Percentiles rank a stretch among this genome's conserved stretches.
phyloP scores from a whole-genome alignment of 1,140 invertebrate genomes.

The Apis laboriosa region DNA sequence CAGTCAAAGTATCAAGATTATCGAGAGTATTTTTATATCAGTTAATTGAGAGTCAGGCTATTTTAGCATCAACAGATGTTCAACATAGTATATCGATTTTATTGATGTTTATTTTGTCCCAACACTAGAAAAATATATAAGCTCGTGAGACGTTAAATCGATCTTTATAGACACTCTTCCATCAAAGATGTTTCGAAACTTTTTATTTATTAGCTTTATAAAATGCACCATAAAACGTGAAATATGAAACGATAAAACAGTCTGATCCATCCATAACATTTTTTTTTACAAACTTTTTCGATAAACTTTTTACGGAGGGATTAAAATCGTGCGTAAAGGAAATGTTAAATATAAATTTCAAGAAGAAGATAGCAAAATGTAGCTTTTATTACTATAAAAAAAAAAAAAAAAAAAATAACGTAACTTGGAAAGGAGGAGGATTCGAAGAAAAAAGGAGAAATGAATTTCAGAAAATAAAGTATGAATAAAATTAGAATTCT shows the following conservation, averaged over 20 bases:
- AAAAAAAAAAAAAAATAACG: too few relatives aligned
- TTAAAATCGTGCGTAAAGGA: too few relatives aligned
- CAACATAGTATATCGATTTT: not conserved
- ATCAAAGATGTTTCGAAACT: slow-evolving; percentile 2
- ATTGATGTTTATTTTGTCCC: slow-evolving; percentile 7
- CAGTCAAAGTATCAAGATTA: not conserved
- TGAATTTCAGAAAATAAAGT: not conserved
- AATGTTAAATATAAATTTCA: too few relatives aligned
- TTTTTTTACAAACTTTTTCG: too few relatives aligned
- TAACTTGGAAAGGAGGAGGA: not conserved
- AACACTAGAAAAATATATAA: not conserved
- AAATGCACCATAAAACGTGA: not conserved
- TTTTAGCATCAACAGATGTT: not conserved
- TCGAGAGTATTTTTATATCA: not conserved
- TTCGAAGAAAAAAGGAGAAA: not conserved
- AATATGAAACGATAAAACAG: too few relatives aligned
- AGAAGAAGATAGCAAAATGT: too few relatives aligned
- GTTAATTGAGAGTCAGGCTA: slow-evolving; percentile 11
- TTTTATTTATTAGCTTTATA: not conserved
- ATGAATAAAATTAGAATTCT: not conserved
- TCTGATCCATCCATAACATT: too few relatives aligned
- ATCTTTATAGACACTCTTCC: slow-evolving; percentile 12
- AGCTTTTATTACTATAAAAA: too few relatives aligned
- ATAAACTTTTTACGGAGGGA: too few relatives aligned
- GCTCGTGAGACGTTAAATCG: not conserved